A percentile compares a stretch with the other conserved stretches of the same genome.
These are phyloP conservation scores for Sebastiscus albofasciatus DNA, from an alignment of 2,797 vertebrate genomes.

Conservation along the genomic window DNA sequence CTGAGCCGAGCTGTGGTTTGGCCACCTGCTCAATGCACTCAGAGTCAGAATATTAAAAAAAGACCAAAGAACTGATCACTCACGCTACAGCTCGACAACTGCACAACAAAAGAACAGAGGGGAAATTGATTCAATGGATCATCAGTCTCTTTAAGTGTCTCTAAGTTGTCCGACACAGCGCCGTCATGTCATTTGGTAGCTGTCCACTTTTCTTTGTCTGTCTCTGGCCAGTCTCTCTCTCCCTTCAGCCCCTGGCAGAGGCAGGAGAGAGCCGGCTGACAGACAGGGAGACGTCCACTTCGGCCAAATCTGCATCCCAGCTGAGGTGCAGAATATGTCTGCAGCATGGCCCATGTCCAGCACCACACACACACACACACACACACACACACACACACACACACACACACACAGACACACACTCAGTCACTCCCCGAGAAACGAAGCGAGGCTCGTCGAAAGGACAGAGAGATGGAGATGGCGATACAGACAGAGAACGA, in stretches of 20 bases:
- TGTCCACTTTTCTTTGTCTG: slow-evolving; percentile 6
- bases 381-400: slow-evolving; percentile 29
- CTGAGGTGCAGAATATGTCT: slow-evolving; percentile 59
- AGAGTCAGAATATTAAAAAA: slow-evolving; percentile 44
- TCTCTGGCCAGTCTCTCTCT: slow-evolving; percentile 5
- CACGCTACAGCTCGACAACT: slow-evolving; percentile 24
- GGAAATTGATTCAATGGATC: slow-evolving; percentile 3
- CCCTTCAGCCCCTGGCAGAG: slow-evolving; percentile 12
- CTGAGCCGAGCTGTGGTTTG: slow-evolving; percentile 36
- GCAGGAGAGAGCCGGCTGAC: slow-evolving; percentile 7
- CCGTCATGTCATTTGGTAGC: slow-evolving; percentile 5
- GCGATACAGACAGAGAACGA: slow-evolving; percentile 11
- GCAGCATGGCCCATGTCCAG: slow-evolving; percentile 60
- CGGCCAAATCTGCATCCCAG: slow-evolving; percentile 41
- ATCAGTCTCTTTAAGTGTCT: not conserved
- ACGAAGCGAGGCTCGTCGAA: slow-evolving; percentile 11
- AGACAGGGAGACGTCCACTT: not conserved
- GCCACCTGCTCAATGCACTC: slow-evolving; percentile 48
- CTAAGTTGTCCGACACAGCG: slow-evolving; percentile 5
- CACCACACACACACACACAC: slow-evolving; percentile 32
- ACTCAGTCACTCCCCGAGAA: not conserved
- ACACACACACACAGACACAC: slow-evolving; percentile 33
- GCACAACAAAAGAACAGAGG: slow-evolving; percentile 8
- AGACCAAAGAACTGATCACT: slow-evolving; percentile 44
- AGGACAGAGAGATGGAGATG: slow-evolving; percentile 27